Evolutionary conservation across 2,113 vertebrate species (phyloP), one percentile per base, ranked within the genome.

Genomic region (Etheostoma spectabile): DNA sequence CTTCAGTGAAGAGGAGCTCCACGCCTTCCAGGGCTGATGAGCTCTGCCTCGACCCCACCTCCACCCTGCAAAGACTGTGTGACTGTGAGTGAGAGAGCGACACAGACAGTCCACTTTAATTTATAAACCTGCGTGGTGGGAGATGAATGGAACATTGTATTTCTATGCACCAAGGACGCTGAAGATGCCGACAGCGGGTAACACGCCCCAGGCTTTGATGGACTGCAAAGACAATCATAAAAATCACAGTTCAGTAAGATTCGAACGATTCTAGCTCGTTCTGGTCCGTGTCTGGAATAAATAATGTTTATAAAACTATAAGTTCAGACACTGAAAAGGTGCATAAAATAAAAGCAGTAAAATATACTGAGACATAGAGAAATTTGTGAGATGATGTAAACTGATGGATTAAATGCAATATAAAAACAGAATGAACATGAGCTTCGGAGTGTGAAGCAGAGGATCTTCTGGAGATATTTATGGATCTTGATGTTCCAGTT

Each of bases 21-120:
- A 95, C 35, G 75, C 85, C 66, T 96, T 96, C 86, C 90, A 87
- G 53, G 93, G 93, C 75, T 95, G 90, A 93, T 12, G 10, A 61
- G 18, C 10, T 33, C 53, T 30, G 27, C 66, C 24, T 27, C 8
- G 0, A 27, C 4, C 24, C 21, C 21, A 46, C 1, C 53, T n/a
- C 27, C 65, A 6, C n/a, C 5, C 38, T 65, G 61, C 70, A 62
- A 18, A 42, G 56, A 69, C 55, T 60, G 51, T n/a, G 30, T 61
- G 46, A 6, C 24, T 52, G 22, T n/a, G 42, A 4, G 16, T 27
- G 16, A 2, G n/a, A 14, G 53, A 5, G 27, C 10, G 27, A 7
- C 16, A 8, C 1, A 19, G 16, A 12, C 18, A 13, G 24, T 45
- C 2, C 0, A 45, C 3, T 70, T 35, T 71, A 38, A 77, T 73